Evolutionary conservation across 2,888 invertebrate species (phyloP), one percentile per base, ranked within the genome.

Genomic region (Volucella bombylans): DNA sequence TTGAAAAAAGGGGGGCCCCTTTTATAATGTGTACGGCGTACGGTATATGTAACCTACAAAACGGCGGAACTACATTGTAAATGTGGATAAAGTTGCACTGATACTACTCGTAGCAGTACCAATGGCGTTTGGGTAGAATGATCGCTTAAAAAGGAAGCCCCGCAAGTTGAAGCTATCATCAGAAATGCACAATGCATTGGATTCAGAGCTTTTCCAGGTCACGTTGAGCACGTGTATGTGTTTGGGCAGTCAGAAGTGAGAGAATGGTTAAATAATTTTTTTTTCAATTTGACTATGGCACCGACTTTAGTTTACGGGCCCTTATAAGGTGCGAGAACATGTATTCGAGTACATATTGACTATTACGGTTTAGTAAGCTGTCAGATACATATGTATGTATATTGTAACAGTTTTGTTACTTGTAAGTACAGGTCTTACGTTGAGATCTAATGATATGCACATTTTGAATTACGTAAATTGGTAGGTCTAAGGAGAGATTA

Each of bases 21-120:
- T 57, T 49, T n/a, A 77, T 62, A 54, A 69, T 76, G 47, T 6
- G 4, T 81, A 85, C 85, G 81, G 85, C 76, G 81, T 81, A 85
- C 81, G 81, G 85, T 81, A 85, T 72, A 76, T 52, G 68, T 81
- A 85, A 85, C 85, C 81, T 81, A 85, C 76, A 81, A 85, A 85
- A 74, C 72, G 71, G 15, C 14, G 72, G 67, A 85, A 85, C 81
- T 72, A 77, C 31, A 31, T 4, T 31, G 85, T 23, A 81, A 73
- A 23, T 43, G 41, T 47, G 54, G 39, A 45, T 47, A 62, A 47
- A 54, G 39, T 39, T 38, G 9, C 9, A 15, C 43, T 52, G 59
- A 57, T 52, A 52, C n/a, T 52, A 14, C 61, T 8, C 49, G 8
- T 54, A 64, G n/a, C 59, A 8, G 31, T n/a, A 47, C 6, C 31